Conservation (phyloP, 2,797 vertebrate species). For the Cuculus canorus region DNA sequence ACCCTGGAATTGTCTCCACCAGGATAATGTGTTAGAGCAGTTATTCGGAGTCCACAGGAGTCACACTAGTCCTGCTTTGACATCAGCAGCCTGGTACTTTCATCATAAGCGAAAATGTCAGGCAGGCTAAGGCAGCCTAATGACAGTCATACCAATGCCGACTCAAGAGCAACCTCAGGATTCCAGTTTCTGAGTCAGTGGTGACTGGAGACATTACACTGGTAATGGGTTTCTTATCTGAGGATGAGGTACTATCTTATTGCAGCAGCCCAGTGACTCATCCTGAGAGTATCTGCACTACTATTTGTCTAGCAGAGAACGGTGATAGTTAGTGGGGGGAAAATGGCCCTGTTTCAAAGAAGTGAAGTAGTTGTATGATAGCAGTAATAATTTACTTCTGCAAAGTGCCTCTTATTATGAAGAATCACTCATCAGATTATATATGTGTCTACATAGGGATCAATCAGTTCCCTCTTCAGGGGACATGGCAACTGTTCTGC, state of each 20-base stretch:
- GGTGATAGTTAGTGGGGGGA: not conserved
- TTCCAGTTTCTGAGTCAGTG: conserved; percentile 27
- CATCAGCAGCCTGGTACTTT: not conserved
- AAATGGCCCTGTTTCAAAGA: conserved; percentile 23
- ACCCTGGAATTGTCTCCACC: not conserved
- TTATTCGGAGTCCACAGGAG: not conserved
- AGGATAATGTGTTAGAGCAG: not conserved
- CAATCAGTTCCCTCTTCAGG: conserved; percentile 10
- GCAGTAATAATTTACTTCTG: conserved; percentile 50
- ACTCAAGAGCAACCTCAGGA: not conserved
- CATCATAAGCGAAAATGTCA: not conserved
- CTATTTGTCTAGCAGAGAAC: conserved; percentile 17
- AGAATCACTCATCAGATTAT: conserved; percentile 39
- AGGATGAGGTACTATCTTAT: not conserved
- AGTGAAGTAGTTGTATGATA: conserved; percentile 27
- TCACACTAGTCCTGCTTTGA: not conserved
- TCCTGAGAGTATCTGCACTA: not conserved
- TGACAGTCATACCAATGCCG: not conserved
- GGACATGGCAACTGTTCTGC: not conserved
- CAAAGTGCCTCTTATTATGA: conserved; percentile 34
- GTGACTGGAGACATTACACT: not conserved
- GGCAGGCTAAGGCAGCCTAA: not conserved
- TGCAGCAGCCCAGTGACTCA: conserved; percentile 46
- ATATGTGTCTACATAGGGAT: not conserved
- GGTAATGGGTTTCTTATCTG: not conserved